Percentiles rank a stretch among this genome's conserved stretches.
Evolutionary conservation across 2,113 vertebrate genomes (phyloP).

Genomic region (Pteruthius melanotis): DNA sequence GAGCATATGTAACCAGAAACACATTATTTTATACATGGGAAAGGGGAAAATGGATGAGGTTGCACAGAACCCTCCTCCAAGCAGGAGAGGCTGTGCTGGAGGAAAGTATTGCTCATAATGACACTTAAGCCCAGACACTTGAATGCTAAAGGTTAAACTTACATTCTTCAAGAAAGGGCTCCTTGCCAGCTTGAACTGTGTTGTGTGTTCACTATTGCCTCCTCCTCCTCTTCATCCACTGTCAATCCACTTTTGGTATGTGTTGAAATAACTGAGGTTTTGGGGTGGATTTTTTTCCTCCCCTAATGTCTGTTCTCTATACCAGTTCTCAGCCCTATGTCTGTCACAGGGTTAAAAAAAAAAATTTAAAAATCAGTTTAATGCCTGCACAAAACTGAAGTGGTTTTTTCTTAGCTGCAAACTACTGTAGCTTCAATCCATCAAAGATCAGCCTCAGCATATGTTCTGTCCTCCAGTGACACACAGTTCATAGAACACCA

Average conservation of each 20-base stretch:
- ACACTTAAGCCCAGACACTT: conserved; percentile 73
- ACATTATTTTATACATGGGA: neutral
- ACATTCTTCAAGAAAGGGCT: conserved; percentile 72
- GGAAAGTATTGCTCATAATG: conserved; percentile 71
- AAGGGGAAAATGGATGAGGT: conserved; percentile 32
- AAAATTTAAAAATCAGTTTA: neutral
- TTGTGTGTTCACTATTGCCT: conserved; percentile 46
- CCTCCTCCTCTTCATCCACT: conserved; percentile 51
- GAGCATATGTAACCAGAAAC: neutral
- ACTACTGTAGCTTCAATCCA: neutral
- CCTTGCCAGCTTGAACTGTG: conserved; percentile 66
- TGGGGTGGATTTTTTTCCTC: neutral
- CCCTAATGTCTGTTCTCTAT: neutral
- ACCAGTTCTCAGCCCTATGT: neutral
- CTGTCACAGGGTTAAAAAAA: conserved; percentile 6
- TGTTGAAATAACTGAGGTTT: conserved; percentile 33
- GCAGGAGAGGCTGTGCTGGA: conserved; percentile 60
- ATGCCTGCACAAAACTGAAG: neutral
- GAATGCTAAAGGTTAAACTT: conserved; percentile 79
- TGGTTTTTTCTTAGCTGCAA: neutral
- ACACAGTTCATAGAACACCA: neutral
- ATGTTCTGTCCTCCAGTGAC: neutral
- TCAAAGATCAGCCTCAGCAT: neutral
- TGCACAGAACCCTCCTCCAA: conserved; percentile 58
- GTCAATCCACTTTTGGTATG: conserved; percentile 13